Conservation (phyloP, 1,140 invertebrate genomes). For the Zaprionus nigranus region DNA sequence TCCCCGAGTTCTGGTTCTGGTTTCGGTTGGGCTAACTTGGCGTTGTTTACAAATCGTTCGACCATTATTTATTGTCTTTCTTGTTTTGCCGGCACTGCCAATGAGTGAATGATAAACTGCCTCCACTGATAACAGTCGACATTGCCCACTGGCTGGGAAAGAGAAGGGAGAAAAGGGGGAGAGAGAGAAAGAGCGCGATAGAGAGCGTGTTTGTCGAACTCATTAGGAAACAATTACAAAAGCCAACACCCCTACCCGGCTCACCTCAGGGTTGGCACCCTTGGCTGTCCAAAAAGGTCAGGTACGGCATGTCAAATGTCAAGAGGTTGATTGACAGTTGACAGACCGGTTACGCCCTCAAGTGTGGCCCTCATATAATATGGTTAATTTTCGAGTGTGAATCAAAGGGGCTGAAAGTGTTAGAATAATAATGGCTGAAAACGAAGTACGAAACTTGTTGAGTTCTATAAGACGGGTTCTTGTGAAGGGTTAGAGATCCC, state of each 20-base stretch:
- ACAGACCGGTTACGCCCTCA: constrained; percentile 66
- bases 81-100: constrained; percentile 56
- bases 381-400: constrained; percentile 63
- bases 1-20: not conserved
- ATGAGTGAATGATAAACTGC: constrained; percentile 76
- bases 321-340: constrained; percentile 61
- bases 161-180: not conserved
- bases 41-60: constrained; percentile 78
- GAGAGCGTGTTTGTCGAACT: constrained; percentile 45
- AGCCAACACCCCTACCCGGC: constrained; percentile 48
- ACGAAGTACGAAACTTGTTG: constrained; percentile 2
- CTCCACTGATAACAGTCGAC: constrained; percentile 55
- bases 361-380: constrained; percentile 71
- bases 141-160: constrained; percentile 1
- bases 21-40: constrained; percentile 31
- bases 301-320: constrained; percentile 70
- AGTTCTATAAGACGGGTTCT: not conserved
- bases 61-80: constrained; percentile 76
- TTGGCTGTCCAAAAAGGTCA: constrained; percentile 64
- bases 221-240: constrained; percentile 79
- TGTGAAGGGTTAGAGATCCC: not conserved
- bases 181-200: no score
- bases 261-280: constrained; percentile 47
- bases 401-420: constrained; percentile 2
- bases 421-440: constrained; percentile 1